phyloP scores from a whole-genome alignment of 2,888 invertebrate species.

The Tenodera sinensis region DNA sequence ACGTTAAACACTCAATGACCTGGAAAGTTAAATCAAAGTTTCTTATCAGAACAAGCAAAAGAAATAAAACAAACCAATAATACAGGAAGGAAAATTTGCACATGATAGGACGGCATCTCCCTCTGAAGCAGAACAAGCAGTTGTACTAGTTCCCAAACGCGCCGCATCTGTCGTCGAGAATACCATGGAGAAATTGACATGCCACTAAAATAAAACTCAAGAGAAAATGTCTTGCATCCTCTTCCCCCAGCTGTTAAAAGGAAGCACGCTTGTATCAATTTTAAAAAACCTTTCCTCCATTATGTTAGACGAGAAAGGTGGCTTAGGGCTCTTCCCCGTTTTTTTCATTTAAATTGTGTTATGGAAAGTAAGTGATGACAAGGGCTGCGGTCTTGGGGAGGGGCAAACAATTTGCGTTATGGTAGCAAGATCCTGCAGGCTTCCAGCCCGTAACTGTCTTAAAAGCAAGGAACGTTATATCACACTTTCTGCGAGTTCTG shows the following conservation, averaged over 20 bases:
- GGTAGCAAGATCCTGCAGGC: not conserved
- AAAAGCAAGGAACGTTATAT: not conserved
- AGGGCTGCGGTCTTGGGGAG: not conserved
- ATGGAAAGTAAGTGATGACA: slow-evolving; percentile 2
- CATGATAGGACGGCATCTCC: no score
- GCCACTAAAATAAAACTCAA: not conserved
- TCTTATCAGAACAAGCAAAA: no score
- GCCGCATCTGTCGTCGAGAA: not conserved
- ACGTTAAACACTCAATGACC: no score
- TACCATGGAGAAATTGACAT: not conserved
- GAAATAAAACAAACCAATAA: no score
- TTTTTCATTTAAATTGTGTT: slow-evolving; percentile 9
- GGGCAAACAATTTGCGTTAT: slow-evolving; percentile 10
- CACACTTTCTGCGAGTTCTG: not conserved
- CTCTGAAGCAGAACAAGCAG: no score
- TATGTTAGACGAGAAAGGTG: not conserved
- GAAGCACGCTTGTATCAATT: not conserved
- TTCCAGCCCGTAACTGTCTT: not conserved
- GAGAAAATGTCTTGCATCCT: not conserved
- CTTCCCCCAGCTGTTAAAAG: not conserved
- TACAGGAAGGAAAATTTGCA: no score
- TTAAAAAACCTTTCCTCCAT: not conserved
- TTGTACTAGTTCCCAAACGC: not conserved
- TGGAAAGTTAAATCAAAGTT: no score
- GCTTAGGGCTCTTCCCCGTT: not conserved